Base-by-base conservation (phyloP, 35 echinoderm and acorn worm species). In the Chiridota heheva region DNA sequence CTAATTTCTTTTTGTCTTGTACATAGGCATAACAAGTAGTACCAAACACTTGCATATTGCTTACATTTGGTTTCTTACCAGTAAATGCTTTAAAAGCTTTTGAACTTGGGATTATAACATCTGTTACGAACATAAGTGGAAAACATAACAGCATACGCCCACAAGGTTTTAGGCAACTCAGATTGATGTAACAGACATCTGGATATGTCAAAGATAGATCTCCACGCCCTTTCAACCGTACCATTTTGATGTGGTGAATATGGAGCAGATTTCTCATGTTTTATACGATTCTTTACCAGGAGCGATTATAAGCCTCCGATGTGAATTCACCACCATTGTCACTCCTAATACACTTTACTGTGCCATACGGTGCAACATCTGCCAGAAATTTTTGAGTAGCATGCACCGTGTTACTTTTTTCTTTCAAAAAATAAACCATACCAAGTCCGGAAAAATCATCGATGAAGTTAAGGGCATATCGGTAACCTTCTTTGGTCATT, bases 401-500 rank as follows among this genome's bases (percentile, higher is more conserved):
- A 53, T 78, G 16, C 32, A 87, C 46, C 36, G 61, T 49, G 2
- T 87, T 75, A 80, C 46, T 79, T 29, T 87, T 87, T 24, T 48
- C 43, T 58, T 48, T 87, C 28, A 87, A 38, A 36, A 87, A 80
- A 58, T 87, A 87, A 41, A 87, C 74, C 55, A 87, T 37, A 36
- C 68, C 57, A 20, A 48, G n/a, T 31, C 86, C 86, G n/a, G 86
- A 81, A 45, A 72, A 88, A 47, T 88, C 86, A 65, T 88, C 86
- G 2, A 43, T 46, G 46, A 72, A 88, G 45, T 29, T 43, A 13
- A 81, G 60, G 10, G 75, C 86, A 56, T 88, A 88, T 63, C 48
- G 59, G 40, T 81, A 88, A n/a, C 32, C 51, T 42, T 72, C 75
- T 72, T 71, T 88, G 42, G 76, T 65, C 17, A 26, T 18, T 3